Evolutionary conservation across 1,140 invertebrate species (phyloP), one percentile per base, ranked within the genome.

Genomic region (Gonatopus flavifemur): DNA sequence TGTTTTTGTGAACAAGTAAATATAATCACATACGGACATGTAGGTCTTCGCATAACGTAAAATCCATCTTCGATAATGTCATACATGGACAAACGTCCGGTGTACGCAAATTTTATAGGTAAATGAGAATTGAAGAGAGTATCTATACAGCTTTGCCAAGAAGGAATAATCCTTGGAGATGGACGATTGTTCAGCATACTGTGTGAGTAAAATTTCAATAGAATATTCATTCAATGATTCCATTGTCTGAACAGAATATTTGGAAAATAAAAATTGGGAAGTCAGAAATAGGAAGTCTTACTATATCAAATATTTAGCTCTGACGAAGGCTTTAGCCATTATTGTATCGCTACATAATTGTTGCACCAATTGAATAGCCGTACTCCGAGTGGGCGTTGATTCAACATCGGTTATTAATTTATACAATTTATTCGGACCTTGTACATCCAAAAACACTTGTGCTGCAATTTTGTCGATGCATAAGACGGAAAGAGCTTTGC

Each of bases 31-130:
- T 59, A 76, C 74, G 64, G 59, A 44, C 66, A 71, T 36, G 47
- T 20, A 13, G 49, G 64, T 5, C 52, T 62, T 3, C 67, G 64
- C 41, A 69, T 56, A 44, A 69, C 68, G 42, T 74, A 76, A 64
- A 70, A 79, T 56, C 67, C 67, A 62, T 80, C 72, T 47, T 67
- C 45, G 0, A 80, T 84, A 42, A 80, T 63, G 25, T 84, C 81
- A 41, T 76, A 77, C 20, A 83, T 67, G 9, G 81, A 77, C 7
- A 84, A 58, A 5, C 73, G 69, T 7, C 80, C 80, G 0, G 74
- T 82, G 52, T 80, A 79, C 0, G 81, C 80, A 25, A 83, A 79
- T 55, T 84, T 83, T 1, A 79, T 74, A 1, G 82, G 79, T 0
- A 82, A 70, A 52, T 83, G 77, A 5, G 77, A 71, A 2, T 67